Conservation (phyloP, 2,113 vertebrate genomes). For the Hiodon tergisus region DNA sequence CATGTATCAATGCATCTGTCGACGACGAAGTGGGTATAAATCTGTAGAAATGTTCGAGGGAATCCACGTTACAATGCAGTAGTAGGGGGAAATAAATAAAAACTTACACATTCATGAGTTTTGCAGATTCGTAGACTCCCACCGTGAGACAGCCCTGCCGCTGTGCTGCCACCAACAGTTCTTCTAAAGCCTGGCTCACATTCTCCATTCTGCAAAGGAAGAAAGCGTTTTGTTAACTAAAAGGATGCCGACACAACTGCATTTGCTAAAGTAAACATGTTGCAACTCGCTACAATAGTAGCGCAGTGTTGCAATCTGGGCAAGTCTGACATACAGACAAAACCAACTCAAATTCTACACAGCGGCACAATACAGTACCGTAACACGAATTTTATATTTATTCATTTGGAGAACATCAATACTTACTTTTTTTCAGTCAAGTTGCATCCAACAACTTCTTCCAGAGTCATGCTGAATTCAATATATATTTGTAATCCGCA, state of each 20-base stretch:
- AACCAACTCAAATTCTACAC: too few species aligned
- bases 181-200: constrained; percentile 73
- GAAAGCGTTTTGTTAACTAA: too few species aligned
- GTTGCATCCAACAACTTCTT: constrained; percentile 75
- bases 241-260: too few species aligned
- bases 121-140: constrained; percentile 88
- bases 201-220: constrained; percentile 68
- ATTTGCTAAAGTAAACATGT: too few species aligned
- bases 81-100: not conserved
- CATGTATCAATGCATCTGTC: not conserved
- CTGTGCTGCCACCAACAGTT: constrained; percentile 76
- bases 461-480: constrained; percentile 79
- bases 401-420: too few species aligned
- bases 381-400: too few species aligned
- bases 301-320: not conserved
- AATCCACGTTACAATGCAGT: too few species aligned
- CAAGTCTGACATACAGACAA: too few species aligned
- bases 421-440: constrained; percentile 76
- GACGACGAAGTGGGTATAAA: not conserved
- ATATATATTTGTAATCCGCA: constrained; percentile 60
- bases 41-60: not conserved
- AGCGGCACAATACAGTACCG: too few species aligned
- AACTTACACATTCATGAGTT: constrained; percentile 90
- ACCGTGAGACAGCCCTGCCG: constrained; percentile 75
- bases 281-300: not conserved